phyloP scores from a whole-genome alignment of 1,140 invertebrate genomes.

The Zeugodacus cucurbitae region DNA sequence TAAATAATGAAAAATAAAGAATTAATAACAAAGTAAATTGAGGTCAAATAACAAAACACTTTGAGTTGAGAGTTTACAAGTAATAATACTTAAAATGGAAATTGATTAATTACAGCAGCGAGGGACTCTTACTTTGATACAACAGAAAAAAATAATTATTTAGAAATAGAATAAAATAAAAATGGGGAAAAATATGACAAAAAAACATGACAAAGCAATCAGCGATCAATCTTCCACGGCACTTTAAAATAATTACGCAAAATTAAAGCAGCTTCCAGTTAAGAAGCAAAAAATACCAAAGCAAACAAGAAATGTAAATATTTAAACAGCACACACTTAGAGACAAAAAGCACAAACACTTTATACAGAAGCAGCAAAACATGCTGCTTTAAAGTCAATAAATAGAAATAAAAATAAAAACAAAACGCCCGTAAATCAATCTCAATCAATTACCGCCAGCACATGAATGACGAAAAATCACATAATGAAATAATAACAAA shows the following conservation, averaged over 20 bases:
- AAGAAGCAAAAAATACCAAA: background rate
- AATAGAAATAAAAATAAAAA: background rate
- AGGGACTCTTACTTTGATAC: background rate
- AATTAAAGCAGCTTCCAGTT: background rate
- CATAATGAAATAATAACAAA: slow-evolving; percentile 1
- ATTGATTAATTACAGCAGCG: background rate
- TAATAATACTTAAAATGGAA: background rate
- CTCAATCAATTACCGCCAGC: slow-evolving; percentile 4
- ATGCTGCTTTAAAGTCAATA: background rate
- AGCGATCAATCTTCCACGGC: background rate
- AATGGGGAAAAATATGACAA: background rate
- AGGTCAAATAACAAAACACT: background rate
- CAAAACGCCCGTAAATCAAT: background rate
- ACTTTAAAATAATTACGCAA: background rate
- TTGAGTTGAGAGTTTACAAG: background rate
- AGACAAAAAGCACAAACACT: background rate
- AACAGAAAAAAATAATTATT: background rate
- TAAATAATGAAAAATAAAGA: no score
- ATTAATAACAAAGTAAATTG: background rate
- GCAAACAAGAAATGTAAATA: background rate
- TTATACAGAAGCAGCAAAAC: background rate
- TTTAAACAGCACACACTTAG: background rate
- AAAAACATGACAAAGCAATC: background rate
- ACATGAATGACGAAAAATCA: background rate
- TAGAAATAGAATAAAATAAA: background rate